Evolutionary conservation across 2,888 invertebrate species (phyloP).

Genomic region (Cataglyphis livida): DNA sequence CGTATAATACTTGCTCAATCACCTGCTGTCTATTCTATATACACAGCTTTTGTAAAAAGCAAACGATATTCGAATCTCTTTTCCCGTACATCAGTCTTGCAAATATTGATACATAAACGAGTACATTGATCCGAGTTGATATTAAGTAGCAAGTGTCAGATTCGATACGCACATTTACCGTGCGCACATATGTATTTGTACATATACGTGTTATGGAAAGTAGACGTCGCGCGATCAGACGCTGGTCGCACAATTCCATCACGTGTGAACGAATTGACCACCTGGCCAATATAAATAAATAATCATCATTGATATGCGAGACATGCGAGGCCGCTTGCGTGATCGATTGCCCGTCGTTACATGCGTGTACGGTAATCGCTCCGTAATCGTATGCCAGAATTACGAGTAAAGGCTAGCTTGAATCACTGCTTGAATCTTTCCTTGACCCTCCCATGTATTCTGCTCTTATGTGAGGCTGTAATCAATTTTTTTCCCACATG

Average conservation of each 20-base stretch:
- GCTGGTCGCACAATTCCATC: slow-evolving; percentile 72
- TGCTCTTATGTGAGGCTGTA: background rate
- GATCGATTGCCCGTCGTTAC: slow-evolving; percentile 77
- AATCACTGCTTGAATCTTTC: slow-evolving; percentile 27
- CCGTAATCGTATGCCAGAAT: slow-evolving; percentile 67
- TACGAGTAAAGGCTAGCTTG: slow-evolving; percentile 64
- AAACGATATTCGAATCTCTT: slow-evolving; percentile 28
- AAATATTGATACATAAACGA: slow-evolving; percentile 38
- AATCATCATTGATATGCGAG: slow-evolving; percentile 78
- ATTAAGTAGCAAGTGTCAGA: slow-evolving; percentile 58
- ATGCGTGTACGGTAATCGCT: slow-evolving; percentile 70
- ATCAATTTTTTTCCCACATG: background rate
- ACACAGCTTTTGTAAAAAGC: slow-evolving; percentile 3
- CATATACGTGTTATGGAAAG: background rate
- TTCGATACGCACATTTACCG: slow-evolving; percentile 33
- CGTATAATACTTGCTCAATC: background rate
- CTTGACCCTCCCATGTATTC: background rate
- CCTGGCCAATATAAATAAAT: slow-evolving; percentile 82
- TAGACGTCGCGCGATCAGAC: slow-evolving; percentile 23
- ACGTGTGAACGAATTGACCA: slow-evolving; percentile 81
- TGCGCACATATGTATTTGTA: background rate
- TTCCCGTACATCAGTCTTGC: slow-evolving; percentile 20
- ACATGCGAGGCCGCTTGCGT: slow-evolving; percentile 77
- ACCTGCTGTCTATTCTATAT: slow-evolving; percentile 17
- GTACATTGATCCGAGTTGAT: slow-evolving; percentile 21